phyloP scores from a whole-genome alignment of 2,888 invertebrate species.

The Tetanocera ferruginea region DNA sequence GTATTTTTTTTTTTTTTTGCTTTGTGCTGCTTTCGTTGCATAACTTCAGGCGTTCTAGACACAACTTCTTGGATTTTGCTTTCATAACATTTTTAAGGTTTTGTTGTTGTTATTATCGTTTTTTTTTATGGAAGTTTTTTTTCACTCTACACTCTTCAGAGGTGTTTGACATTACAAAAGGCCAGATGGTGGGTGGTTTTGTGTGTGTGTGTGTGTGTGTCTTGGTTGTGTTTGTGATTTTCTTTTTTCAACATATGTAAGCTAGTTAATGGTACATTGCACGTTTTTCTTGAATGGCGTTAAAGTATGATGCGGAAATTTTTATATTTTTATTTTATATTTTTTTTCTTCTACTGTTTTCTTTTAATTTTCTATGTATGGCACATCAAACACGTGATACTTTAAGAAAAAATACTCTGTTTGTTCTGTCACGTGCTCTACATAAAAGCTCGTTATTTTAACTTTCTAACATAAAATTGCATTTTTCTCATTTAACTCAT shows the following conservation, averaged over 20 bases:
- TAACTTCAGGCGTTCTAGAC: slow-evolving; percentile 17
- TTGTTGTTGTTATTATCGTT: neutral
- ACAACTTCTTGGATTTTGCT: neutral
- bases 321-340: neutral
- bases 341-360: neutral
- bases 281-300: slow-evolving; percentile 30
- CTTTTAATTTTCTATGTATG: neutral
- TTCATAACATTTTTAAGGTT: neutral
- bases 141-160: slow-evolving; percentile 11
- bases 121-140: neutral
- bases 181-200: neutral
- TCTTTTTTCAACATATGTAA: neutral
- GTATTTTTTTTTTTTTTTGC: neutral
- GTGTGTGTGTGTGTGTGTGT: slow-evolving; percentile 2
- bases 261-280: slow-evolving; percentile 38
- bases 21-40: slow-evolving; percentile 8
- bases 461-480: too few relatives aligned
- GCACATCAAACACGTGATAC: neutral
- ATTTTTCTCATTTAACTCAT: too few relatives aligned
- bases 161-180: slow-evolving; percentile 35
- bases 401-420: neutral
- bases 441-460: neutral
- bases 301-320: slow-evolving; percentile 16
- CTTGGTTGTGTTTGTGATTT: neutral
- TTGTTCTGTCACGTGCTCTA: slow-evolving; percentile 7